These are phyloP conservation scores for Amphipyra tragopoginis DNA, from an alignment of 2,888 invertebrate species.

Conservation along the genomic window DNA sequence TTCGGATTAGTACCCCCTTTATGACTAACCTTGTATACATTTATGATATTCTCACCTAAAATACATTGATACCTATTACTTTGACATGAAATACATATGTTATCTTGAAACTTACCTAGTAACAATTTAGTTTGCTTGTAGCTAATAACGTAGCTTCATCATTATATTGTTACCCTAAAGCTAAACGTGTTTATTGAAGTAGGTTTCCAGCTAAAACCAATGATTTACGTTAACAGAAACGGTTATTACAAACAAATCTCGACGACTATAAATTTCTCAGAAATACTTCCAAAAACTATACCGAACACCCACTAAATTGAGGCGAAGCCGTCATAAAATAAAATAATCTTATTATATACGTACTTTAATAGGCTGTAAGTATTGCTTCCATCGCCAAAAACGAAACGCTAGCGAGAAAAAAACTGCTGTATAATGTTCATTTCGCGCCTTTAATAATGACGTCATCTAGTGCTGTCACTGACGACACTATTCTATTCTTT, in stretches of 20 bases:
- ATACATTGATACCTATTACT: too few species aligned
- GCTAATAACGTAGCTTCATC: not conserved
- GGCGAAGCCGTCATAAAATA: slow-evolving; percentile 32
- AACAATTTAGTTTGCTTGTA: too few species aligned
- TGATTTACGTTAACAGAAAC: slow-evolving; percentile 6
- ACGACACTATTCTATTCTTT: slow-evolving; percentile 32
- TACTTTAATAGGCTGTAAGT: slow-evolving; percentile 32
- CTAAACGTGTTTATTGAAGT: not conserved
- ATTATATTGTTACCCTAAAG: not conserved
- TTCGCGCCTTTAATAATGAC: slow-evolving; percentile 30
- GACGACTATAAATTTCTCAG: slow-evolving; percentile 5
- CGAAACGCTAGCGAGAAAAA: not conserved
- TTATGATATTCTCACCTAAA: too few species aligned
- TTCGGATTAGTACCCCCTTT: too few species aligned
- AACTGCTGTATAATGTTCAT: slow-evolving; percentile 8
- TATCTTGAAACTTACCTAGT: too few species aligned
- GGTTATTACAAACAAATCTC: slow-evolving; percentile 8
- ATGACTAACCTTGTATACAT: too few species aligned
- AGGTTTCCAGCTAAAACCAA: not conserved
- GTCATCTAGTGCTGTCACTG: slow-evolving; percentile 38
- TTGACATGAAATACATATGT: too few species aligned
- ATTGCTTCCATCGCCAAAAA: slow-evolving; percentile 26
- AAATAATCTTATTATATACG: slow-evolving; percentile 31
- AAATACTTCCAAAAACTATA: slow-evolving; percentile 19
- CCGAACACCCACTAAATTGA: slow-evolving; percentile 14